Conservation (phyloP, 2,113 vertebrate genomes). For the Ranitomeya imitator region DNA sequence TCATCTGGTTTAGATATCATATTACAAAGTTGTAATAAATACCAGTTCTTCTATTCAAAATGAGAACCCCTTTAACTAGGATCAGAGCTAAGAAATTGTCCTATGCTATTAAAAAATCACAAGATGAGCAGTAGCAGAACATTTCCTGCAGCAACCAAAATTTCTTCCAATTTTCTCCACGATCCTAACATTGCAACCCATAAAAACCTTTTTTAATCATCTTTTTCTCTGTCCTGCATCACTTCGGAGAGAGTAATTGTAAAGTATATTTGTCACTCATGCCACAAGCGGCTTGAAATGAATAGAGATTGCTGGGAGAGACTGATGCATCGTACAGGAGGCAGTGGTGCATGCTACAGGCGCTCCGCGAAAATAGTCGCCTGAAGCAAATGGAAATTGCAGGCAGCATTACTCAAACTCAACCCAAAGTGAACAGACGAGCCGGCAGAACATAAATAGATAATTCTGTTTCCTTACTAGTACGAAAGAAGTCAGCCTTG, state of each 20-base stretch:
- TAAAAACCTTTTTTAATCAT: slow-evolving; percentile 34
- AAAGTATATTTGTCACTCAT: slow-evolving; percentile 40
- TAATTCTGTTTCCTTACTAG: background rate
- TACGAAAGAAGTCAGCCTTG: background rate
- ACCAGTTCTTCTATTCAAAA: background rate
- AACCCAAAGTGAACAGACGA: slow-evolving; percentile 18
- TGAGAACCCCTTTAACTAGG: background rate
- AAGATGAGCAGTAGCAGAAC: background rate
- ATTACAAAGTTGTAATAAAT: background rate
- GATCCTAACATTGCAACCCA: background rate
- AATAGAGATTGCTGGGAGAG: slow-evolving; percentile 5
- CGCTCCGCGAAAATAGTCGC: slow-evolving; percentile 24
- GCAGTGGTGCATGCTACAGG: slow-evolving; percentile 38
- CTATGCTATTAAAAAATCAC: background rate
- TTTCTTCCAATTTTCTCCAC: background rate
- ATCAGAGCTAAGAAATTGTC: background rate
- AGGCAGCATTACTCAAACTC: slow-evolving; percentile 40
- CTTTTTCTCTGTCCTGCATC: slow-evolving; percentile 10
- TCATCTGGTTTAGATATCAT: background rate
- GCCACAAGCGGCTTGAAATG: slow-evolving; percentile 1
- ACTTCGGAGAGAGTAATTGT: slow-evolving; percentile 25
- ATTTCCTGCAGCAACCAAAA: background rate
- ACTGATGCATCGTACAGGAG: slow-evolving; percentile 19
- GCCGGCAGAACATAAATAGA: slow-evolving; percentile 32
- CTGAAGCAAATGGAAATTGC: slow-evolving; percentile 37